Conservation (phyloP, 2,113 vertebrate species). For the Turnix velox region DNA sequence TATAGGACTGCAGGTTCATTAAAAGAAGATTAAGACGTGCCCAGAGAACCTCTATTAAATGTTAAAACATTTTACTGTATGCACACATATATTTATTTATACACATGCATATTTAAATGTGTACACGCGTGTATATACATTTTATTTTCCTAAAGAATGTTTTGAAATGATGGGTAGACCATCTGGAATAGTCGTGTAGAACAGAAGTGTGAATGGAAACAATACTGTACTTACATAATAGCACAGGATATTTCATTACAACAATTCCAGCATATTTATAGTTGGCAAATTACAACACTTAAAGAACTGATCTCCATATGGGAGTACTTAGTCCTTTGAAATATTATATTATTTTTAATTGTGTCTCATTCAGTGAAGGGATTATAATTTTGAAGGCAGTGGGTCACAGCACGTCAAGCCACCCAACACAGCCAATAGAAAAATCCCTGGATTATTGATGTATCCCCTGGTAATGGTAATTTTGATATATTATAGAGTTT, state of each 20-base stretch:
- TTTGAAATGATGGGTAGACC: neutral
- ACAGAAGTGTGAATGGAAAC: slow-evolving; percentile 35
- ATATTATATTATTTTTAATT: slow-evolving; percentile 58
- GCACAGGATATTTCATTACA: slow-evolving; percentile 21
- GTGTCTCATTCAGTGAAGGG: slow-evolving; percentile 23
- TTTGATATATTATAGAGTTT: slow-evolving; percentile 22
- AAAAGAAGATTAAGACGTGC: slow-evolving; percentile 50
- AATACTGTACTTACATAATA: neutral
- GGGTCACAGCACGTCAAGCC: neutral
- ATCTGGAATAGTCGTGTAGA: slow-evolving; percentile 17
- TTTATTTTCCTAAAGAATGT: neutral
- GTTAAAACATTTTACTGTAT: slow-evolving; percentile 28
- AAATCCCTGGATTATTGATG: neutral
- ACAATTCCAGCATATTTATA: slow-evolving; percentile 2
- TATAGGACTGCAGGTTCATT: slow-evolving; percentile 53
- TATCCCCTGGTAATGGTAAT: slow-evolving; percentile 18
- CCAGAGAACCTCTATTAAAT: slow-evolving; percentile 48
- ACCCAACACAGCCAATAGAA: neutral
- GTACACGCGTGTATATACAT: neutral
- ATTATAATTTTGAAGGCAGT: slow-evolving; percentile 25
- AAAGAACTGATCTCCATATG: slow-evolving; percentile 25
- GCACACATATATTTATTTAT: neutral
- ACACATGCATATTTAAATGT: neutral
- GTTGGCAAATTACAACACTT: neutral
- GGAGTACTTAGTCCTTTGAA: slow-evolving; percentile 54